Evolutionary conservation across 2,113 vertebrate genomes (phyloP).

Genomic region (Perccottus glenii): DNA sequence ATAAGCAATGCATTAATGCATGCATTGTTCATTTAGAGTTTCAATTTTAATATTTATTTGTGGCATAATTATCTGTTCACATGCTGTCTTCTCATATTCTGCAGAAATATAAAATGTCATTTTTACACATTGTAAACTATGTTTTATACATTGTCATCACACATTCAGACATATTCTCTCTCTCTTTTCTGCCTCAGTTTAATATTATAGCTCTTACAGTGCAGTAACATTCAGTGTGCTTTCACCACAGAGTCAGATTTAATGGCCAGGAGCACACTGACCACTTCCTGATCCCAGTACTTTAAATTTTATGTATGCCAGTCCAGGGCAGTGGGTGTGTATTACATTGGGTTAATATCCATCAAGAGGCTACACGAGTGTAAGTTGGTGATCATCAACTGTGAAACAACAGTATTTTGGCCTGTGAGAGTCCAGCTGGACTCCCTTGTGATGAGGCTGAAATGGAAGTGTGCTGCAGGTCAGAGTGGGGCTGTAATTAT

Average conservation of each 20-base stretch:
- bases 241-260: slow-evolving; percentile 39
- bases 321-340: slow-evolving; percentile 46
- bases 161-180: slow-evolving; percentile 4
- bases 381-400: slow-evolving; percentile 67
- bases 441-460: slow-evolving; percentile 68
- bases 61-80: too few species aligned
- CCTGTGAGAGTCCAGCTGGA: slow-evolving; percentile 47
- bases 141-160: slow-evolving; percentile 19
- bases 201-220: slow-evolving; percentile 27
- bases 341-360: slow-evolving; percentile 68
- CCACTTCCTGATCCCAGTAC: slow-evolving; percentile 39
- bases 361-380: slow-evolving; percentile 62
- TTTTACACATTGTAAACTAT: slow-evolving; percentile 13
- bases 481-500: slow-evolving; percentile 82
- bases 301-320: slow-evolving; percentile 51
- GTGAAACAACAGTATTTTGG: slow-evolving; percentile 63
- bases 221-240: slow-evolving; percentile 12
- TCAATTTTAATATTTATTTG: too few species aligned
- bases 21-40: not conserved
- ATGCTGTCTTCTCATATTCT: slow-evolving; percentile 7
- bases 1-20: not conserved
- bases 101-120: not conserved
- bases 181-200: slow-evolving; percentile 16
- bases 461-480: slow-evolving; percentile 79
- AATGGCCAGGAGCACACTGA: slow-evolving; percentile 44